These are phyloP conservation scores for Chirona hameri DNA, from an alignment of 2,888 invertebrate genomes.

Conservation along the genomic window DNA sequence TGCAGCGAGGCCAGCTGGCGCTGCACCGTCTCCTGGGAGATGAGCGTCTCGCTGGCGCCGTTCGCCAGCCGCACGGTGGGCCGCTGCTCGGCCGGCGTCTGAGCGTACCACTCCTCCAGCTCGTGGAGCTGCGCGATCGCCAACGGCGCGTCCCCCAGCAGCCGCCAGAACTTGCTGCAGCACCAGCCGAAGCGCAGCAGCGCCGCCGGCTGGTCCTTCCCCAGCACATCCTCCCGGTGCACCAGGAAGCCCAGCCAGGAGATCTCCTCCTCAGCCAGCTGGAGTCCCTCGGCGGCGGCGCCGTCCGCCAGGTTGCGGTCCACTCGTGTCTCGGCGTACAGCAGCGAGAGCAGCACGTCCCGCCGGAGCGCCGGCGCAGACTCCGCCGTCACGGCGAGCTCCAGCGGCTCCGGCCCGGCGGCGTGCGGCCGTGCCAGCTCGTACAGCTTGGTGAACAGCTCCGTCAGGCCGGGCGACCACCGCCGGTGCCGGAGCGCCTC, in stretches of 20 bases:
- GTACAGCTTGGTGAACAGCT: neutral
- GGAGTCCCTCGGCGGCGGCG: neutral
- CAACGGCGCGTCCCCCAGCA: neutral
- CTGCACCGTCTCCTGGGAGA: neutral
- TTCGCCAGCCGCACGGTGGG: neutral
- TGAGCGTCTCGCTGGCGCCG: neutral
- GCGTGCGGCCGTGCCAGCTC: neutral
- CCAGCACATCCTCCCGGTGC: neutral
- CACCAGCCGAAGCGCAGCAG: slow-evolving; percentile 24
- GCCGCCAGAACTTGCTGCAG: neutral
- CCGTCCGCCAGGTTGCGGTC: neutral
- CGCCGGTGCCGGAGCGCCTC: neutral
- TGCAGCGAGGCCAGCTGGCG: neutral
- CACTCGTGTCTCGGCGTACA: slow-evolving; percentile 12
- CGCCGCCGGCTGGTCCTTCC: neutral
- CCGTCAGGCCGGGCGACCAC: neutral
- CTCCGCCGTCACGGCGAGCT: neutral
- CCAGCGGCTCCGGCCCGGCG: neutral
- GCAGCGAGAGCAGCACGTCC: neutral
- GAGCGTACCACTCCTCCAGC: neutral
- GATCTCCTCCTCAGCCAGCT: neutral
- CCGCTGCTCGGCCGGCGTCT: neutral
- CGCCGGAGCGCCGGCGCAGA: neutral
- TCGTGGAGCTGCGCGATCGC: neutral
- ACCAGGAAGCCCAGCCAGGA: slow-evolving; percentile 1